These are phyloP conservation scores for Zapornia atra DNA, from an alignment of 2,113 vertebrate species.

Conservation along the genomic window DNA sequence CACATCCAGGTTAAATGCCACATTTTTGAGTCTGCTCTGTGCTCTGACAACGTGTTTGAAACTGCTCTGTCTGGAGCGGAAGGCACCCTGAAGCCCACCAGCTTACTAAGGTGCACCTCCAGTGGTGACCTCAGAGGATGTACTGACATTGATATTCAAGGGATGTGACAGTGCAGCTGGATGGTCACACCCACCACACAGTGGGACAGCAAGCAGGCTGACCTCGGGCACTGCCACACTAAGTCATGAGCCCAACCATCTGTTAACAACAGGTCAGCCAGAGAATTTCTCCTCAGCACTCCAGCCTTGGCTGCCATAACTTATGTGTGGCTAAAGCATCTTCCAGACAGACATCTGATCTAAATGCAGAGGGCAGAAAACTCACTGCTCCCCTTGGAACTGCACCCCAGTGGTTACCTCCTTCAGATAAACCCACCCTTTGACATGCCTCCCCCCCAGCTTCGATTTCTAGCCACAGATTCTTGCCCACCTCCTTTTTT, in stretches of 20 bases:
- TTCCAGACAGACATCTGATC: constrained; percentile 31
- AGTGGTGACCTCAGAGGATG: neutral
- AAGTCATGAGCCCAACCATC: constrained; percentile 20
- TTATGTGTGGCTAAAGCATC: constrained; percentile 2
- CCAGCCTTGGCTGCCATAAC: neutral
- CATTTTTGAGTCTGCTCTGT: neutral
- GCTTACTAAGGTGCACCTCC: neutral
- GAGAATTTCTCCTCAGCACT: constrained; percentile 5
- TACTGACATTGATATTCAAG: neutral
- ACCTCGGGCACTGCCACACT: neutral
- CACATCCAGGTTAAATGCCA: neutral
- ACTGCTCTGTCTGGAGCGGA: neutral
- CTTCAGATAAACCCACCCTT: neutral
- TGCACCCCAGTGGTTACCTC: neutral
- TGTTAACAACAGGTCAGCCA: constrained; percentile 46
- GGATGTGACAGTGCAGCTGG: neutral
- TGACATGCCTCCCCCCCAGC: neutral
- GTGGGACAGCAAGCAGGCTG: neutral
- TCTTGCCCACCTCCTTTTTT: neutral
- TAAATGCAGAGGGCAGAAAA: neutral
- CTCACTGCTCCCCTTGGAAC: neutral
- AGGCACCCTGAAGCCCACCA: neutral
- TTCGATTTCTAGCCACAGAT: neutral
- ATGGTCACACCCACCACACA: neutral
- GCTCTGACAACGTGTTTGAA: neutral